Conservation (phyloP, 2,797 vertebrate genomes). For the Falco rusticolus region DNA sequence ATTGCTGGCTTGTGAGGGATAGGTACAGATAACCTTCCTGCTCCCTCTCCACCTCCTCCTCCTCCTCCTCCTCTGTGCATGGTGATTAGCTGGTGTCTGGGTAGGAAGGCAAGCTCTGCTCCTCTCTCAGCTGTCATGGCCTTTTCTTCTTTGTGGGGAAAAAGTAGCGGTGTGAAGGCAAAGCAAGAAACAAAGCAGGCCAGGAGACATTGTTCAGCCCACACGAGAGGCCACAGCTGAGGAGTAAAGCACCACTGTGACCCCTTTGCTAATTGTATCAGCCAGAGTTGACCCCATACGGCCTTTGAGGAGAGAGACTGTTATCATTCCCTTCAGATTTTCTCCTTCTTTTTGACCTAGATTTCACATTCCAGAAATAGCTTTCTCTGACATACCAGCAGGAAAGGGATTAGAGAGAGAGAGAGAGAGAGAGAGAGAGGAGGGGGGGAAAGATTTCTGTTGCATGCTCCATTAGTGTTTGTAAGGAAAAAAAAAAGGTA, state of each 20-base stretch:
- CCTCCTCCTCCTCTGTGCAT: not conserved
- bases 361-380: conserved; percentile 79
- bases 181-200: not conserved
- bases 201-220: not conserved
- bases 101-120: not conserved
- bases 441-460: not conserved
- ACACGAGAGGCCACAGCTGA: not conserved
- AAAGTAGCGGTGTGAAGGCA: not conserved
- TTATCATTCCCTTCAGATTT: conserved; percentile 29
- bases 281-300: not conserved
- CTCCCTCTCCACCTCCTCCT: not conserved
- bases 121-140: not conserved
- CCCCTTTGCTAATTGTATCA: not conserved
- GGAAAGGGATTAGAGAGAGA: conserved; percentile 41
- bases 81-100: not conserved
- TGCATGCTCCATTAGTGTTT: not conserved
- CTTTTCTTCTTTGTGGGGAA: not conserved
- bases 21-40: not conserved
- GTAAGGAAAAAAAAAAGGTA: not conserved
- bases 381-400: conserved; percentile 72
- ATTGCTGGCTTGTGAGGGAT: not conserved
- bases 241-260: not conserved
- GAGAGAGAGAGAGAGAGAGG: no score
- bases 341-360: conserved; percentile 77
- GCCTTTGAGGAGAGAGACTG: conserved; percentile 8